Evolutionary conservation across 2,113 vertebrate species (phyloP).

Genomic region (Hyperopisus bebe): DNA sequence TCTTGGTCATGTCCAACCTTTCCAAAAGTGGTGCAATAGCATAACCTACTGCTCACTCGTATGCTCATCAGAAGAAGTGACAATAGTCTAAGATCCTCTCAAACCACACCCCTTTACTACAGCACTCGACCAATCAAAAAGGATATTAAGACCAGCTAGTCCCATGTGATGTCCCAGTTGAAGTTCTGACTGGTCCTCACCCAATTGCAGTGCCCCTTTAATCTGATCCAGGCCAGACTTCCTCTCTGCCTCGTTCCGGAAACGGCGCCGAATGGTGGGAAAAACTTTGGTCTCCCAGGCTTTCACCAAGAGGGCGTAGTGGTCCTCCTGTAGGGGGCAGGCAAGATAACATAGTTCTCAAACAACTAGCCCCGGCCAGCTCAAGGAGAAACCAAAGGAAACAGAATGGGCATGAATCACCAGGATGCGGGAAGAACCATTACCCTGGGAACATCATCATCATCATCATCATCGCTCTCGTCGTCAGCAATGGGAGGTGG

Average conservation of each 20-base stretch:
- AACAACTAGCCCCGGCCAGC: not conserved
- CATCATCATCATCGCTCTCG: constrained; percentile 91
- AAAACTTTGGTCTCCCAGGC: constrained; percentile 98
- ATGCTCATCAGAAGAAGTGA: no score
- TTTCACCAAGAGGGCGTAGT: constrained; percentile 93
- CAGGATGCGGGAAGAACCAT: constrained; percentile 26
- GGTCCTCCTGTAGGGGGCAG: constrained; percentile 75
- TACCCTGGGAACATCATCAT: constrained; percentile 88
- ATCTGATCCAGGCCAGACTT: constrained; percentile 97
- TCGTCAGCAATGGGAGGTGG: constrained; percentile 87
- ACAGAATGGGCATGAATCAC: not conserved
- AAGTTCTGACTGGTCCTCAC: constrained; percentile 49
- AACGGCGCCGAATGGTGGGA: constrained; percentile 92
- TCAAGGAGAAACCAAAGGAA: not conserved
- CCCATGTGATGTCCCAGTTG: not conserved
- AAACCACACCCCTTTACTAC: not conserved
- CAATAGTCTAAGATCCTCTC: not conserved
- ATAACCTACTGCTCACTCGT: not conserved
- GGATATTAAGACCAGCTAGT: not conserved
- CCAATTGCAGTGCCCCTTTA: constrained; percentile 91
- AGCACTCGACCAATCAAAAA: not conserved
- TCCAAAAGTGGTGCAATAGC: not conserved
- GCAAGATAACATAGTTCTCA: not conserved
- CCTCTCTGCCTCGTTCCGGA: constrained; percentile 94
- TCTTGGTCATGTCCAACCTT: not conserved